Conservation (phyloP, 1,140 invertebrate genomes). For the Andrena cerasifolii region DNA sequence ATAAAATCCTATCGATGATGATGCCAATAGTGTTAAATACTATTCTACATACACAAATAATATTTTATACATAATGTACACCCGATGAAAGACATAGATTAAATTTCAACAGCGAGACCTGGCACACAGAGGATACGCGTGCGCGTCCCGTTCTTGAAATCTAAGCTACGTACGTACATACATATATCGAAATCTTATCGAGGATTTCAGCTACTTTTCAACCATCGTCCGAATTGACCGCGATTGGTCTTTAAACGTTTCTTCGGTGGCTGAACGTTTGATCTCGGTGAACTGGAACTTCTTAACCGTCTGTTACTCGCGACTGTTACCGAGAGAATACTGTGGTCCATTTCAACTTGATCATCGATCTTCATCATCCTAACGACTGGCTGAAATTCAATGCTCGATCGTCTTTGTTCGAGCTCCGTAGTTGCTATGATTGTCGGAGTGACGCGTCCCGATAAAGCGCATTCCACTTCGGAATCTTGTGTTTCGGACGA, state of each 20-base stretch:
- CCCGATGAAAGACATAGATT: constrained; percentile 31
- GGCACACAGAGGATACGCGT: too few species aligned
- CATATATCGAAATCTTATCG: constrained; percentile 27
- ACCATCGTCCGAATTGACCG: constrained; percentile 74
- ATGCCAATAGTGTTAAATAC: constrained; percentile 77
- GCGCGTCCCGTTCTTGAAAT: constrained; percentile 38
- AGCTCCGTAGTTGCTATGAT: constrained; percentile 69
- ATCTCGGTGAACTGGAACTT: constrained; percentile 77
- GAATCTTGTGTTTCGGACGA: constrained; percentile 56
- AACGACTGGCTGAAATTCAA: constrained; percentile 80
- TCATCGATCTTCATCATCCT: constrained; percentile 81
- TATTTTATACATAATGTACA: constrained; percentile 79
- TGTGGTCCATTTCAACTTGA: constrained; percentile 78
- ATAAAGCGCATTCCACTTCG: constrained; percentile 65
- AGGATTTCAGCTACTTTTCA: constrained; percentile 77
- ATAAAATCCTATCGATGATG: constrained; percentile 66
- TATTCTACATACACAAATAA: constrained; percentile 77
- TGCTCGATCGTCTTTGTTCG: constrained; percentile 77
- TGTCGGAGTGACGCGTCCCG: constrained; percentile 72
- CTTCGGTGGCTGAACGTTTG: constrained; percentile 66
- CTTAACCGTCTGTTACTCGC: constrained; percentile 79
- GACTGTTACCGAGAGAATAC: constrained; percentile 78
- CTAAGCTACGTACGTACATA: too few species aligned
- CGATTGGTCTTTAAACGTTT: constrained; percentile 72
- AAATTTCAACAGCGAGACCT: constrained; percentile 60